phyloP scores from a whole-genome alignment of 2,888 invertebrate species.

The Chorisops tibialis region DNA sequence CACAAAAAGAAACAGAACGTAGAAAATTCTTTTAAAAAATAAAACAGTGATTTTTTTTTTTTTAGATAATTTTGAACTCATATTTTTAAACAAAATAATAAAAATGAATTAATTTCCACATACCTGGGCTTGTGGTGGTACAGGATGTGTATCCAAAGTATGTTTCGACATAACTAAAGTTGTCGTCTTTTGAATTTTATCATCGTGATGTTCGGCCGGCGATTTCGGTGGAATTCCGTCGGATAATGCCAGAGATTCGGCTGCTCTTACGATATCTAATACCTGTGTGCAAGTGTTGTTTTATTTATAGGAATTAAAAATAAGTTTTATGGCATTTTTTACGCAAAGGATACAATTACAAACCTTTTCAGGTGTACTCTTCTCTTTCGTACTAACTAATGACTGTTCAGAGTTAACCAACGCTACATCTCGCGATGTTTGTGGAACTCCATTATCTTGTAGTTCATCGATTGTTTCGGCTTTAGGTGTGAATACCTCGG shows the following conservation, averaged over 20 bases:
- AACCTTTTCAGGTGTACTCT: constrained; percentile 78
- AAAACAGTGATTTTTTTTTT: not conserved
- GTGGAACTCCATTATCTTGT: constrained; percentile 37
- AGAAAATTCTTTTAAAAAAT: not conserved
- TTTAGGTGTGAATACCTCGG: constrained; percentile 48
- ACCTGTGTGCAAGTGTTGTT: constrained; percentile 56
- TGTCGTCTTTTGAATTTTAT: constrained; percentile 75
- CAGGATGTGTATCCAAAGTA: constrained; percentile 64
- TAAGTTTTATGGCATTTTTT: not conserved
- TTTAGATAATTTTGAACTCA: too few species aligned
- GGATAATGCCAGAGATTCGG: constrained; percentile 70
- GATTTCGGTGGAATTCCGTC: constrained; percentile 66
- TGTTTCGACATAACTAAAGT: constrained; percentile 94
- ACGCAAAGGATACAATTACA: constrained; percentile 31
- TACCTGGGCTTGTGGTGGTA: constrained; percentile 49
- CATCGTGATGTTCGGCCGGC: constrained; percentile 62
- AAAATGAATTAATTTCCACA: constrained; percentile 44
- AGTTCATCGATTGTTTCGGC: constrained; percentile 38
- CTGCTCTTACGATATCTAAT: constrained; percentile 85
- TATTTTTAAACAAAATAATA: not conserved
- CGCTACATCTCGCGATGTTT: constrained; percentile 41
- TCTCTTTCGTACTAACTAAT: constrained; percentile 64
- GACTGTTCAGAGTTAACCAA: constrained; percentile 44
- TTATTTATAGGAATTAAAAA: not conserved
- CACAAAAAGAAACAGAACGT: not conserved